A percentile compares a stretch with the other conserved stretches of the same genome.
Conservation (phyloP, 2,113 vertebrate species). For the Lophius piscatorius region DNA sequence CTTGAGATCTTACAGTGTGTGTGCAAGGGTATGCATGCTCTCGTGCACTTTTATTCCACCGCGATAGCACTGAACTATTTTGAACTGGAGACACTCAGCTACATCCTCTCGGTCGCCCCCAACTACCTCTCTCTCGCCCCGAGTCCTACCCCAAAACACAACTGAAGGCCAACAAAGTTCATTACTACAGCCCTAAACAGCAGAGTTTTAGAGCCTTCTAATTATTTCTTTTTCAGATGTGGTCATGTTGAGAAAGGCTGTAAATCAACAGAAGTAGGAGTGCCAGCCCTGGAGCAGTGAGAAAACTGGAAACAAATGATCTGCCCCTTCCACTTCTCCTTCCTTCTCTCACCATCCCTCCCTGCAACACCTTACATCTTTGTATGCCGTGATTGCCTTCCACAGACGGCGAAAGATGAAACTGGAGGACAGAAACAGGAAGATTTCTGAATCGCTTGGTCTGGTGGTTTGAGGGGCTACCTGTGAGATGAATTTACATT, state of each 20-base stretch:
- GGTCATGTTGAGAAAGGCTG: conserved; percentile 82
- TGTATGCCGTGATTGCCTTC: conserved; percentile 33
- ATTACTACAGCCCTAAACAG: conserved; percentile 85
- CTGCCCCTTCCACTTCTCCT: conserved; percentile 63
- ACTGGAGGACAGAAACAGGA: conserved; percentile 8
- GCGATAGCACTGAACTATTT: conserved; percentile 1
- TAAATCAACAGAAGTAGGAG: conserved; percentile 85
- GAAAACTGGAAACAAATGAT: conserved; percentile 94
- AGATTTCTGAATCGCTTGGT: background rate
- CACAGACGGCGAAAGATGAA: conserved; percentile 35
- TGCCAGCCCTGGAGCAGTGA: conserved; percentile 88
- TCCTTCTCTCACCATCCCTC: conserved; percentile 41
- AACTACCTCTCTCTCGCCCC: conserved; percentile 6
- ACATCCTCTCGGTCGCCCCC: conserved; percentile 14
- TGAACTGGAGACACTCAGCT: conserved; percentile 47
- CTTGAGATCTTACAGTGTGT: conserved; percentile 21
- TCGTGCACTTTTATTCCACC: conserved; percentile 10
- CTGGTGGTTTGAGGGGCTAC: conserved; percentile 3
- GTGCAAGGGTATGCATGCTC: conserved; percentile 22
- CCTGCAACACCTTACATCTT: conserved; percentile 41
- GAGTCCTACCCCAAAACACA: conserved; percentile 55
- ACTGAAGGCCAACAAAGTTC: conserved; percentile 80
- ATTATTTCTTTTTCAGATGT: conserved; percentile 90
- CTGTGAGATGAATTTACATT: background rate
- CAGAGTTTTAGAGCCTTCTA: conserved; percentile 87